phyloP scores from a whole-genome alignment of 2,113 vertebrate genomes.

The Phalacrocorax aristotelis region DNA sequence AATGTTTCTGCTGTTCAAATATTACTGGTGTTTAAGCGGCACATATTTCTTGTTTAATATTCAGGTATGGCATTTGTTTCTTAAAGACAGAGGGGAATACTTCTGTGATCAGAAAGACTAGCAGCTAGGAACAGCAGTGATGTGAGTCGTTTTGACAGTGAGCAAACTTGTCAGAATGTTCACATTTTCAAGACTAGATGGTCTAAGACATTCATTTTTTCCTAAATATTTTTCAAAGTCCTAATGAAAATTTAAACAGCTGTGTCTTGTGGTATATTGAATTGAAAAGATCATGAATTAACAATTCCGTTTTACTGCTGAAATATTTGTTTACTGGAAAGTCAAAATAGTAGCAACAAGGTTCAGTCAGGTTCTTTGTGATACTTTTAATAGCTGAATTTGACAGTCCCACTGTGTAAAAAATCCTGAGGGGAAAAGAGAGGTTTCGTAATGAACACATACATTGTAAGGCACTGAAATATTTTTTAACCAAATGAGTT shows the following conservation, averaged over 20 bases:
- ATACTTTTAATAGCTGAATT: background rate
- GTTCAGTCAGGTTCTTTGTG: background rate
- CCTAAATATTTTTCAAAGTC: constrained; percentile 57
- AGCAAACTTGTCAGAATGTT: constrained; percentile 46
- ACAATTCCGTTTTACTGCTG: constrained; percentile 19
- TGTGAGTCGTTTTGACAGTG: constrained; percentile 5
- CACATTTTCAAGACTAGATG: constrained; percentile 48
- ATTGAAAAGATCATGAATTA: constrained; percentile 55
- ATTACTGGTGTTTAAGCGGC: background rate
- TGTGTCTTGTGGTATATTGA: constrained; percentile 3
- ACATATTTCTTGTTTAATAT: background rate
- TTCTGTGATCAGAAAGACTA: background rate
- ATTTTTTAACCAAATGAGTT: background rate
- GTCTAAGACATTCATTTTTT: constrained; percentile 41
- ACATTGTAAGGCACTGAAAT: background rate
- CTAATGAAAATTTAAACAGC: constrained; percentile 50
- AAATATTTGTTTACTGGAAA: constrained; percentile 30
- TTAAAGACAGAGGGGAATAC: background rate
- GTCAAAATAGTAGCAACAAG: background rate
- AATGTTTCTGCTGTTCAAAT: background rate
- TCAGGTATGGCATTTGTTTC: background rate
- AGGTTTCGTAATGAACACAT: background rate
- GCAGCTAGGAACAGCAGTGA: constrained; percentile 18
- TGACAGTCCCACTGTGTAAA: background rate
- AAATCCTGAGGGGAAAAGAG: background rate